Evolutionary conservation across 2,113 vertebrate genomes (phyloP), one percentile per base, ranked within the genome.

Genomic region (Chinchilla lanigera): DNA sequence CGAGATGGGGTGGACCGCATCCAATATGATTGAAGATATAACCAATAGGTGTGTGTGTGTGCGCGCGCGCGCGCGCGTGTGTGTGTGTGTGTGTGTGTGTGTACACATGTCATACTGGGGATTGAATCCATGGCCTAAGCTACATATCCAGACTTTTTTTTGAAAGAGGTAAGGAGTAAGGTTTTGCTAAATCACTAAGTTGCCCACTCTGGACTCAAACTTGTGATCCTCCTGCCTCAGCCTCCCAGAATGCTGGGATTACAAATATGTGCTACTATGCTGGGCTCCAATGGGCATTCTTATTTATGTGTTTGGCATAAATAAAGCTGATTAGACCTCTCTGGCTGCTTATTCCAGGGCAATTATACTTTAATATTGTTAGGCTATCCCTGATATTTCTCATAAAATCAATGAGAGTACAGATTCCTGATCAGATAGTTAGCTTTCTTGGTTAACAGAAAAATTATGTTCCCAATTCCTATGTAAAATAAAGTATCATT

Each of bases 401-500:
- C 24, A 54, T 73, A 41, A 30, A 71, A 9, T 44, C 5, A 54
- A 0, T 90, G 52, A 87, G 90, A 91, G 56, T 30, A 3, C 61
- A 41, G 20, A 86, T 86, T 93, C 35, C 67, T 95, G 47, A 85
- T 93, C 17, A 20, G 52, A n/a, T 44, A 82, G 35, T 11, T 90
- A 87, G n/a, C 35, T 86, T 94, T 94, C 26, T 83, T 69, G 22
- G n/a, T 47, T 82, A 80, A 94, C 16, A 38, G 61, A 89, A 77
- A 92, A 41, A 5, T 16, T 22, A 30, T 1, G 11, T 80, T 35
- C 24, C 14, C 50, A 2, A 85, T 86, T 83, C 91, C 60, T 95
- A 0, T 73, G 22, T 86, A 83, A 56, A 94, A 28, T 35, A 33
- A 96, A 88, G 20, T 44, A 71, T n/a, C 38, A 82, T 92, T 94